Evolutionary conservation across 1,140 invertebrate genomes (phyloP).

Genomic region (Caenorhabditis remanei): DNA sequence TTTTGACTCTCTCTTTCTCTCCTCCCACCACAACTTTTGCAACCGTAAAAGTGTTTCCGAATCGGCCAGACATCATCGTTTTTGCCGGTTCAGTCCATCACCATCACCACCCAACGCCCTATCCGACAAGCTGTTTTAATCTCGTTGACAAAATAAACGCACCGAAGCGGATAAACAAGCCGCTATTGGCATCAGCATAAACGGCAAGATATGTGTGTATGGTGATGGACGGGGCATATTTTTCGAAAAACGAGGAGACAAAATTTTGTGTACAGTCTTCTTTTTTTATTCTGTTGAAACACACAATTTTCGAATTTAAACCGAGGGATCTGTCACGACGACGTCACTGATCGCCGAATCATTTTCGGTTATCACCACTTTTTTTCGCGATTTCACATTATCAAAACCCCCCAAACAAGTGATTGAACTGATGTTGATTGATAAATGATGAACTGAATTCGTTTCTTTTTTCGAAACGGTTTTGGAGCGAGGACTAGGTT

Average conservation of each 20-base stretch:
- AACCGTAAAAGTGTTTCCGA: constrained; percentile 21
- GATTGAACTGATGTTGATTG: constrained; percentile 47
- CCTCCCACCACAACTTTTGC: background rate
- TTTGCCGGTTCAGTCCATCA: too few relatives aligned
- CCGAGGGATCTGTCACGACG: background rate
- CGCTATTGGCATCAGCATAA: constrained; percentile 13
- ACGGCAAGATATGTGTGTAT: too few relatives aligned
- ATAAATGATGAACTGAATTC: constrained; percentile 49
- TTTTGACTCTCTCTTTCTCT: too few relatives aligned
- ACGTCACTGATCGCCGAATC: constrained; percentile 55
- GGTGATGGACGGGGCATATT: background rate
- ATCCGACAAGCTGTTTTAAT: constrained; percentile 23
- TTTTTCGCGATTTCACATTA: constrained; percentile 31
- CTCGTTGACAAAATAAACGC: constrained; percentile 54
- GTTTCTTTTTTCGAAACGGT: background rate
- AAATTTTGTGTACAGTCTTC: constrained; percentile 13
- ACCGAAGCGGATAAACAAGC: constrained; percentile 55
- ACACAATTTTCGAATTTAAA: background rate
- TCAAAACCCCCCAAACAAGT: constrained; percentile 53
- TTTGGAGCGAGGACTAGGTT: background rate
- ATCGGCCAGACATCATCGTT: background rate
- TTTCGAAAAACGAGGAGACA: background rate
- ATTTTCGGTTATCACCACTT: background rate
- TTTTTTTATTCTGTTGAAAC: background rate
- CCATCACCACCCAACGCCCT: background rate